Percentiles rank a stretch among this genome's conserved stretches.
These are phyloP conservation scores for Caenorhabditis uteleia DNA, from an alignment of 2,888 invertebrate species.

Conservation along the genomic window DNA sequence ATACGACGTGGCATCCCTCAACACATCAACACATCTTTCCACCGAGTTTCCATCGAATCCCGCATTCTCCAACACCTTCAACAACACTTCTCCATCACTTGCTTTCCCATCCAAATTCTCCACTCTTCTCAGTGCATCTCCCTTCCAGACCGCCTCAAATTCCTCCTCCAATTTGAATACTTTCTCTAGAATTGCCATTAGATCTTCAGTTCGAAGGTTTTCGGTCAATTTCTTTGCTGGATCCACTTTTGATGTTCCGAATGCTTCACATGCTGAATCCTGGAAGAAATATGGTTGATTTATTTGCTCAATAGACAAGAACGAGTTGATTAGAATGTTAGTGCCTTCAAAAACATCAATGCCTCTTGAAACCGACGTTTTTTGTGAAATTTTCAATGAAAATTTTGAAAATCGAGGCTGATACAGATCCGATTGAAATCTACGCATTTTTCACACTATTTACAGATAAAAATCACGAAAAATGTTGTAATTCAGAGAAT, in stretches of 20 bases:
- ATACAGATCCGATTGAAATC: too few species aligned
- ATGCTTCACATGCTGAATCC: conserved; percentile 21
- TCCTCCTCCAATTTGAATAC: conserved; percentile 35
- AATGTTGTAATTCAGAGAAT: too few species aligned
- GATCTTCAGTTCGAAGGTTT: conserved; percentile 22
- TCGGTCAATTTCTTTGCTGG: conserved; percentile 25
- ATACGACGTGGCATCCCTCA: conserved; percentile 24
- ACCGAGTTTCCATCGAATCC: conserved; percentile 26
- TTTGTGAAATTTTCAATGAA: too few species aligned
- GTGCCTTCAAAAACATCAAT: too few species aligned
- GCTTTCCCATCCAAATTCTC: conserved; percentile 30
- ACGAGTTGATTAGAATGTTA: too few species aligned
- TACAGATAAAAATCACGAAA: too few species aligned
- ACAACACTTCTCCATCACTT: conserved; percentile 24
- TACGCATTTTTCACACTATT: too few species aligned
- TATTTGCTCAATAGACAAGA: too few species aligned
- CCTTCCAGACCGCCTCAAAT: conserved; percentile 21
- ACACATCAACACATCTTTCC: conserved; percentile 19
- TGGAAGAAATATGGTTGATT: too few species aligned
- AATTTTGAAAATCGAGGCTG: too few species aligned
- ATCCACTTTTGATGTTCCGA: conserved; percentile 24
- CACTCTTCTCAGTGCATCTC: conserved; percentile 6
- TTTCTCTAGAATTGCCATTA: conserved; percentile 30
- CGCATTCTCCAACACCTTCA: conserved; percentile 22
- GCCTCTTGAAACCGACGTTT: too few species aligned